A percentile compares a stretch with the other conserved stretches of the same genome.
Evolutionary conservation across 2,888 invertebrate genomes (phyloP).

Genomic region (Ditula angustiorana): DNA sequence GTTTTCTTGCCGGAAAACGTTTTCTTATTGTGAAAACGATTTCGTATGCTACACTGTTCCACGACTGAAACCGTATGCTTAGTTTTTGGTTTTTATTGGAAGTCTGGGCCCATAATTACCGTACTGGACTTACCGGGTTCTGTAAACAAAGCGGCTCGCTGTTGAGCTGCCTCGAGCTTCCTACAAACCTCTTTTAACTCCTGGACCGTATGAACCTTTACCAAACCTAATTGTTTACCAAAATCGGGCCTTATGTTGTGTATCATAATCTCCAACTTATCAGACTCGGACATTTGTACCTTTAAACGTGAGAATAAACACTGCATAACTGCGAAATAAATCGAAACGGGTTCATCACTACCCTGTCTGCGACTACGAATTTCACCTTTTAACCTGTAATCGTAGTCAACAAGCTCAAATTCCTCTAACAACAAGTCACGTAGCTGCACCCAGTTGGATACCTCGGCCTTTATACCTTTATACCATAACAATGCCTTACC

Average conservation of each 20-base stretch:
- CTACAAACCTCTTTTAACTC: not conserved
- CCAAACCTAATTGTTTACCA: not conserved
- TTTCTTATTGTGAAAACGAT: too few species aligned
- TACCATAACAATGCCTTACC: conserved; percentile 43
- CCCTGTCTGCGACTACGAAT: conserved; percentile 14
- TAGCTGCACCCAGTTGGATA: conserved; percentile 35
- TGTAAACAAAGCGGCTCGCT: not conserved
- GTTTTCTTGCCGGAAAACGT: too few species aligned
- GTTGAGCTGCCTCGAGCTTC: not conserved
- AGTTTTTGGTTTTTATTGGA: too few species aligned
- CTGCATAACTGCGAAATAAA: conserved; percentile 4
- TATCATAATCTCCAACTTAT: not conserved
- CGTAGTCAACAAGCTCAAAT: conserved; percentile 19
- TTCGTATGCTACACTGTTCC: too few species aligned
- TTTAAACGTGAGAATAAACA: conserved; percentile 5
- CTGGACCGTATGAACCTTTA: not conserved
- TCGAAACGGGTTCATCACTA: not conserved
- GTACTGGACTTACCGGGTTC: not conserved
- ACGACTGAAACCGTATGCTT: too few species aligned
- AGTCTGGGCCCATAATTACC: too few species aligned
- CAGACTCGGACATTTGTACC: not conserved
- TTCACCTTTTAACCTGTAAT: conserved; percentile 21
- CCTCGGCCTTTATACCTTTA: conserved; percentile 23
- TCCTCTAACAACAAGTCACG: conserved; percentile 25
- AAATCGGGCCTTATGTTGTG: conserved; percentile 1